Conservation (phyloP, 2,113 vertebrate species). For the Pao palembangensis region DNA sequence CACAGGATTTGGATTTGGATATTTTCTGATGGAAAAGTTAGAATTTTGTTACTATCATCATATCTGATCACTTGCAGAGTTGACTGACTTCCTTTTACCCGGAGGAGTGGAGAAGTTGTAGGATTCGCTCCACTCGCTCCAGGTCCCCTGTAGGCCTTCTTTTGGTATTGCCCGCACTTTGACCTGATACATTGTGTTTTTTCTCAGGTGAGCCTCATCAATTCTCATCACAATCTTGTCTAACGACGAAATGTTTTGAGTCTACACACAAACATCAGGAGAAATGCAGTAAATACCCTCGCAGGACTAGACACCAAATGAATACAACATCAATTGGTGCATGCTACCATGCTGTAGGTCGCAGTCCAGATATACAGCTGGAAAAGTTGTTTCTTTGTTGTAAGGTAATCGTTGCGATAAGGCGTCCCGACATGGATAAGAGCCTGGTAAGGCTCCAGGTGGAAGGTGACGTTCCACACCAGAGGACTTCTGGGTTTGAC, state of each 20-base stretch:
- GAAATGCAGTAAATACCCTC: no score
- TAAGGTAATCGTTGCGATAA: constrained; percentile 48
- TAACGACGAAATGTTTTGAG: neutral
- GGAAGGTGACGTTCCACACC: constrained; percentile 42
- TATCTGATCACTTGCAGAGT: neutral
- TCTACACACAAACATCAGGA: constrained; percentile 14
- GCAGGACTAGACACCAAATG: neutral
- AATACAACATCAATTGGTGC: neutral
- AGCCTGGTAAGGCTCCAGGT: neutral
- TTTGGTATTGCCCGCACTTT: constrained; percentile 46
- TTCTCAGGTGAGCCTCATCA: constrained; percentile 16
- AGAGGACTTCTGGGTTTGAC: constrained; percentile 64
- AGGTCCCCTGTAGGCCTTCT: constrained; percentile 35
- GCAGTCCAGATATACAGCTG: constrained; percentile 41
- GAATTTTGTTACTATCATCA: neutral
- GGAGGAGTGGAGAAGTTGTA: constrained; percentile 33
- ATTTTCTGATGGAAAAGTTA: neutral
- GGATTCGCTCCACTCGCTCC: constrained; percentile 67
- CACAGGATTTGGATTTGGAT: accelerated
- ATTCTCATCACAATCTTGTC: constrained; percentile 29
- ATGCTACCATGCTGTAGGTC: neutral
- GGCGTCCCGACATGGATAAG: constrained; percentile 32
- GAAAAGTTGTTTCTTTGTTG: constrained; percentile 24
- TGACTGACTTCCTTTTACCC: constrained; percentile 30
- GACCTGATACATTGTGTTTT: constrained; percentile 30